Base-by-base conservation (phyloP, 1,140 invertebrate genomes). In the Ruditapes philippinarum region DNA sequence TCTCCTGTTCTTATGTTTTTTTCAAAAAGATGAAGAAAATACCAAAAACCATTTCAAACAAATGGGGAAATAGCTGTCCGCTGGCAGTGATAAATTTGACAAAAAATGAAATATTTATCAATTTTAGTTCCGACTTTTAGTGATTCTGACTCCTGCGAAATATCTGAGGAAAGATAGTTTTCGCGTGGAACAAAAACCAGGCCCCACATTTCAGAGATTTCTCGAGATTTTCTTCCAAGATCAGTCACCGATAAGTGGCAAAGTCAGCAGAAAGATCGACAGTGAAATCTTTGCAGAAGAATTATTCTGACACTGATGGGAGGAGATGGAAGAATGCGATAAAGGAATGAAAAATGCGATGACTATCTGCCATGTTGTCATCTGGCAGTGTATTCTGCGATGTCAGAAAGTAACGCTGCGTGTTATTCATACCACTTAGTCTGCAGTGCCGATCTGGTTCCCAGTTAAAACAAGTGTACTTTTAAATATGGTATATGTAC, bases 251-350 rank as follows among this genome's bases (percentile, higher is more conserved):
- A 82, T 82, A 82, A 82, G 25, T 60, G 51, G 22, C 33, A 51
- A 70, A 84, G 40, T 45, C 40, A 31, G 31, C 38, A 54, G 62
- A 84, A 51, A 84, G 12, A 84, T 70, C 40, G 28, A 65, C 36
- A 33, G 42, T 14, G 81, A 84, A 84, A 84, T 84, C 81, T 84
- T 73, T 22, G 54, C 65, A 84, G 40, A 84, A 68, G 62, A 65
- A 84, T 84, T 84, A 84, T 84, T 51, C n/a, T 84, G 81, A 84
- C 81, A 84, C 81, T 84, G 81, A 84, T 84, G 81, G 42, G 62
- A 14, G 36, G 62, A 84, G 62, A 78, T 78, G 45, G 40, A 54
- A 49, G 33, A 51, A 78, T 51, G 25, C 28, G 65, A 70, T 70
- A 70, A 70, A 36, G 36, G 65, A 17, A 38, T 70, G 65, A 70